Conservation (phyloP, 2,113 vertebrate genomes). For the Bettongia penicillata region DNA sequence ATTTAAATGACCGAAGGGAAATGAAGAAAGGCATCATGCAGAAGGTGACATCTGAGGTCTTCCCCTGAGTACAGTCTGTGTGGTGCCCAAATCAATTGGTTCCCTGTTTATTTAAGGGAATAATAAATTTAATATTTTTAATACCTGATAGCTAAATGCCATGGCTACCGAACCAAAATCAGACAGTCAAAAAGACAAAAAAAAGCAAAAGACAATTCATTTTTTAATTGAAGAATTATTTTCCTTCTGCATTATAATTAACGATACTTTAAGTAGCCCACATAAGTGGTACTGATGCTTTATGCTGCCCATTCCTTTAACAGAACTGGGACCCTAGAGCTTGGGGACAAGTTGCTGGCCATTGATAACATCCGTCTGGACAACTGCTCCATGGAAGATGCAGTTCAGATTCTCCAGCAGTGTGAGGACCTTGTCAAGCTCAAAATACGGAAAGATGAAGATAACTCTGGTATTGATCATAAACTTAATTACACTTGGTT, state of each 20-base stretch:
- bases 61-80: background rate
- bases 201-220: background rate
- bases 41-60: background rate
- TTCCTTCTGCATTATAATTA: background rate
- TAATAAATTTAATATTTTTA: conserved; percentile 39
- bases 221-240: conserved; percentile 42
- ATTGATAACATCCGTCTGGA: conserved; percentile 98
- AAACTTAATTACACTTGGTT: conserved; percentile 16
- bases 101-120: background rate
- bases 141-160: background rate
- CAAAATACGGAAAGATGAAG: conserved; percentile 98
- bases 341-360: conserved; percentile 96
- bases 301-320: conserved; percentile 49
- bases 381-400: conserved; percentile 98
- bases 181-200: background rate
- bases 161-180: conserved; percentile 19
- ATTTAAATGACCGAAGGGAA: background rate
- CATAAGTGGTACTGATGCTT: background rate
- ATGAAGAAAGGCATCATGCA: background rate
- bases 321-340: conserved; percentile 96
- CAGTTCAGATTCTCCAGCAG: conserved; percentile 97
- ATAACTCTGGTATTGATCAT: conserved; percentile 92
- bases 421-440: conserved; percentile 97
- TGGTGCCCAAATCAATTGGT: background rate
- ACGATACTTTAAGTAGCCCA: conserved; percentile 15